Conservation (phyloP, 2,113 vertebrate genomes). For the Taxidea taxus region DNA sequence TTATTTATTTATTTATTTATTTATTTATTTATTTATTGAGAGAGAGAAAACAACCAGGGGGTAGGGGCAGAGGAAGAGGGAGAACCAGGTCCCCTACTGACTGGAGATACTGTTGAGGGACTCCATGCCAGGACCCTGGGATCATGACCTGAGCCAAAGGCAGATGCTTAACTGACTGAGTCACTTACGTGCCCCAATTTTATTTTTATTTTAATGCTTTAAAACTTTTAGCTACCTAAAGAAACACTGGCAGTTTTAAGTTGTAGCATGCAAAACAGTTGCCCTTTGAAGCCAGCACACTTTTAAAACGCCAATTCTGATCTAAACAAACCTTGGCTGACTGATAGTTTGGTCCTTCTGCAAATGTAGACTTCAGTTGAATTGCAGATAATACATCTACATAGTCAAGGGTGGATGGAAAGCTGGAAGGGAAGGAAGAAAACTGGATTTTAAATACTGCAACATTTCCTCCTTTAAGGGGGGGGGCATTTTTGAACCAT, state of each 20-base stretch:
- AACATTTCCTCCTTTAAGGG: not conserved
- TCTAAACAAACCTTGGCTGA: not conserved
- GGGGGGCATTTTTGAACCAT: not conserved
- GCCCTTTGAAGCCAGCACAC: not conserved
- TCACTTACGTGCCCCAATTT: not conserved
- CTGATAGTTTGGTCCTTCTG: conserved; percentile 16
- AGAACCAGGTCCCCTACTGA: too few relatives aligned
- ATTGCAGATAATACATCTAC: not conserved
- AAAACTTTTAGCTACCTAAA: not conserved
- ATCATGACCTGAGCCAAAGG: too few relatives aligned
- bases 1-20: not conserved
- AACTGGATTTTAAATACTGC: not conserved
- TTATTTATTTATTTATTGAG: too few relatives aligned
- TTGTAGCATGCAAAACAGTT: not conserved
- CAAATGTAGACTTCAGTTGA: not conserved
- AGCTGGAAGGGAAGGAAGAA: not conserved
- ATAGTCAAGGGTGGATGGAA: not conserved
- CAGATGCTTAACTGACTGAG: too few relatives aligned
- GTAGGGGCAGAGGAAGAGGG: too few relatives aligned
- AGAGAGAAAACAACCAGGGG: too few relatives aligned
- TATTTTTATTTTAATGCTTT: conserved; percentile 10
- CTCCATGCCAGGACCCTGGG: too few relatives aligned
- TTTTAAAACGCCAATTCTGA: not conserved
- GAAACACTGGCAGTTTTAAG: not conserved
- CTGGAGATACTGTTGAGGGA: too few relatives aligned